A percentile compares a stretch with the other conserved stretches of the same genome.
These are phyloP conservation scores for Tenualosa ilisha DNA, from an alignment of 2,797 vertebrate genomes.

Conservation along the genomic window DNA sequence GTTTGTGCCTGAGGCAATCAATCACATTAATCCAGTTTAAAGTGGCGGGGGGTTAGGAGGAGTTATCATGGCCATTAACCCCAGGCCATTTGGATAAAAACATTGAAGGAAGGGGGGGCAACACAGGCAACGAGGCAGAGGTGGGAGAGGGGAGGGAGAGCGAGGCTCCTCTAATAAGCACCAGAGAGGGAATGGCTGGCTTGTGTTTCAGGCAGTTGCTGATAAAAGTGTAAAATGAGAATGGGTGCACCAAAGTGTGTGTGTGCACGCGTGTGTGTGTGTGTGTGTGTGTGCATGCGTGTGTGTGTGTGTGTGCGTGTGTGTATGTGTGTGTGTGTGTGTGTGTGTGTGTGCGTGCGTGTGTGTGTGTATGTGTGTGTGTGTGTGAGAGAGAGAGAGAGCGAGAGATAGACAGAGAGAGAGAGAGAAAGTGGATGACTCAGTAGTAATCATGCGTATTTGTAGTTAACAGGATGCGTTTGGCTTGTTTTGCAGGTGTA, in stretches of 20 bases:
- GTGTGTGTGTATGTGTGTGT: background rate
- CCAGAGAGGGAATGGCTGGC: background rate
- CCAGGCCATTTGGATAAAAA: constrained; percentile 17
- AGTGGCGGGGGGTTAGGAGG: background rate
- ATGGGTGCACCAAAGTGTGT: background rate
- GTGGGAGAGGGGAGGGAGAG: background rate
- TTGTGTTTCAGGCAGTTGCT: background rate
- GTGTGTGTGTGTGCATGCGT: background rate
- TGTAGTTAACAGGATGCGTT: background rate
- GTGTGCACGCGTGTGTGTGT: background rate
- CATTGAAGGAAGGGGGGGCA: background rate
- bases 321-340: too few species aligned
- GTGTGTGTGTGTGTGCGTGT: too few species aligned
- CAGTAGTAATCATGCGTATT: background rate
- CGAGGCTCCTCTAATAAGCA: background rate
- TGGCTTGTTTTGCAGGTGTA: constrained; percentile 2
- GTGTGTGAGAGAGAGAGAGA: background rate
- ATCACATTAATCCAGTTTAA: background rate
- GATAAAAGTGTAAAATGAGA: background rate
- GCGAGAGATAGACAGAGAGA: background rate
- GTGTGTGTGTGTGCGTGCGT: too few species aligned
- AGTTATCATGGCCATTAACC: constrained; percentile 15
- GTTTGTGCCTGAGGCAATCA: background rate
- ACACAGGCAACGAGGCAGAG: background rate
- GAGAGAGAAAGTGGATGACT: background rate